Base-by-base conservation (phyloP, 37 sponge, comb jelly and placozoan species). In the Chondrilla cf. caribensis region DNA sequence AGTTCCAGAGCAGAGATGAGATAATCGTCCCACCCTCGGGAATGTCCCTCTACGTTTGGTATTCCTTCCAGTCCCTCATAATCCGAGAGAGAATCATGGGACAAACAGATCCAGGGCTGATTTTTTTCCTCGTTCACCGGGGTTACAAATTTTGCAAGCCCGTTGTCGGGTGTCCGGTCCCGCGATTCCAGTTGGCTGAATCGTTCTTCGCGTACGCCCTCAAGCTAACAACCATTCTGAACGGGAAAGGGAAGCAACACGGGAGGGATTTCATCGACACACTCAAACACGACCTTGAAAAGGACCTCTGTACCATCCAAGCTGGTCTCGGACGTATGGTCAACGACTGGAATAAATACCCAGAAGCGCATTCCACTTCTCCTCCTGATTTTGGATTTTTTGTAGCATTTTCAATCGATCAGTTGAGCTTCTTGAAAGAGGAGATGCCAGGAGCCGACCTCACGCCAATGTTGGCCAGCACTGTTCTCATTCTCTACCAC, bases 11-110 rank as follows among this genome's bases (percentile, higher is more conserved):
- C 35, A 28, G 78, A 17, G 19, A 18, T 0, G 91, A 94, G 41
- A 83, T 92, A 2, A 44, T 17, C 17, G 21, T 26, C 29, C 70
- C 85, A 37, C 14, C 71, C 35, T 15, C 36, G 15, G 58, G 38
- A 2, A 31, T 32, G 58, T 79, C 79, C 58, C 54, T 79, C 15
- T 24, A 80, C 71, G 24, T 79, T 65, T 82, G 88, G 89, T 58
- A 83, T 17, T 84, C 83, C 33, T 87, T 77, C 41, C 94, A 94
- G 80, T 82, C 85, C 21, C 68, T 94, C 15, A 62, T 94, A 2
- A 94, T 94, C 51, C 86, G 94, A 21, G 94, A 94, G 84, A 78
- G 94, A 37, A 86, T 87, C 60, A 88, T 94, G 88, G 94, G 94
- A 2, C 85, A 55, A 31, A 73, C 79, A 0, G 92, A 92, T 39